Evolutionary conservation across 2,797 vertebrate species (phyloP), one percentile per base, ranked within the genome.

Genomic region (Epinephelus awoara): DNA sequence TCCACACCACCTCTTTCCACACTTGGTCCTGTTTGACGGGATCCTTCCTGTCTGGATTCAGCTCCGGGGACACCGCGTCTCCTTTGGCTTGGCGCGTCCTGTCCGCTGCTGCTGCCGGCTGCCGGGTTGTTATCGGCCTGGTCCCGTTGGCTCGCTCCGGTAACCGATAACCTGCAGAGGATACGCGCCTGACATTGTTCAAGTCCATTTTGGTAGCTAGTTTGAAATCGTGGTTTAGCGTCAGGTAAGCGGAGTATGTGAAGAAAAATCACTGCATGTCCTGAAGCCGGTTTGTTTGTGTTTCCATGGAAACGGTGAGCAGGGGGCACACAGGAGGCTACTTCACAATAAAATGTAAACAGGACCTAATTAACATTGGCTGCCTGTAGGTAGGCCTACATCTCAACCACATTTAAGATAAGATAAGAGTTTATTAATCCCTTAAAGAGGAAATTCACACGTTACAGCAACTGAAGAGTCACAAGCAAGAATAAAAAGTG

Each of bases 1-100:
- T 89, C 61, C 90, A 88, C 25, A 96, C 91, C 73, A 80, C 19
- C 55, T 96, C 95, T 63, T 88, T 95, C 96, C 96, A 97, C 56
- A 95, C 61, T 6, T 90, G 93, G 85, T 96, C 96, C 79, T 89
- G 86, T 64, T 90, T 94, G 2, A 96, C 91, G 0, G 89, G 86
- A 21, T 96, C 94, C 1, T 27, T 58, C 58, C 6, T 21, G n/a
- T 83, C 83, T 2, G 77, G 15, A 0, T 19, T 29, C 44, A 61
- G 67, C 5, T 67, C 64, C 34, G n/a, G 10, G 76, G 89, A 29
- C 79, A 0, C 4, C 0, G 89, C 47, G 42, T 51, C 73, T 70
- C 62, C 0, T 27, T 0, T 0, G 1, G 34, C 77, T 75, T 58
- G 9, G 54, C 52, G 87, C 42, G 62, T 74, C n/a, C 27, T 61